Evolutionary conservation across 2,888 invertebrate genomes (phyloP).

Genomic region (Cataglyphis livida): DNA sequence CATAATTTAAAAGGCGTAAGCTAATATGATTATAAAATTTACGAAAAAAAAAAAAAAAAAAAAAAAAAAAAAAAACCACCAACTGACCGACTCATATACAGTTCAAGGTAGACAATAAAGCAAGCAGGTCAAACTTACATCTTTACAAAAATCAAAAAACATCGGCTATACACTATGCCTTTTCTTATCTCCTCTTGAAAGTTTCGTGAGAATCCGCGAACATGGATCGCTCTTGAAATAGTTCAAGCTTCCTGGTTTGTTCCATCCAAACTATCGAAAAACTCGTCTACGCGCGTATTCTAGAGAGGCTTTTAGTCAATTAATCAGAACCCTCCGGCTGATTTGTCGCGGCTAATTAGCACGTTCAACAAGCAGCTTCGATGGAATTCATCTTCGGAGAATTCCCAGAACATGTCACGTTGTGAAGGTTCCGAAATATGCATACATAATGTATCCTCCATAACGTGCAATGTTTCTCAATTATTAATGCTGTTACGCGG

Average conservation of each 20-base stretch:
- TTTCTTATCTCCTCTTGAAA: constrained; percentile 37
- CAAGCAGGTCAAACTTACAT: constrained; percentile 2
- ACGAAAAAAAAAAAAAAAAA: background rate
- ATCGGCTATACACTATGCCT: background rate
- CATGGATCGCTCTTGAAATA: constrained; percentile 54
- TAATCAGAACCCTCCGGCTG: constrained; percentile 52
- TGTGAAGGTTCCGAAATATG: background rate
- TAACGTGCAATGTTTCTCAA: background rate
- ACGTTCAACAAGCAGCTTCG: constrained; percentile 36
- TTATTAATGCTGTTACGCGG: background rate
- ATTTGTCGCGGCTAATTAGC: constrained; percentile 56
- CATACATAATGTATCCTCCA: background rate
- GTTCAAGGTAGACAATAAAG: background rate
- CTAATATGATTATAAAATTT: background rate
- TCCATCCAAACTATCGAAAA: constrained; percentile 70
- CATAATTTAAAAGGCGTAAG: background rate
- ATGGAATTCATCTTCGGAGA: constrained; percentile 30
- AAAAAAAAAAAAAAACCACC: background rate
- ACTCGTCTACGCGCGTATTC: constrained; percentile 53
- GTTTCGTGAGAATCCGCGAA: constrained; percentile 44
- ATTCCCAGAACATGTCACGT: background rate
- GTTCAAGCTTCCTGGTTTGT: constrained; percentile 50
- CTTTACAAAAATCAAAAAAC: constrained; percentile 8
- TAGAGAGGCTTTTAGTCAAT: constrained; percentile 67
- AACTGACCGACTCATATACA: background rate